A percentile compares a stretch with the other conserved stretches of the same genome.
These are phyloP conservation scores for Tapirus indicus DNA, from an alignment of 2,797 vertebrate genomes.

Conservation along the genomic window DNA sequence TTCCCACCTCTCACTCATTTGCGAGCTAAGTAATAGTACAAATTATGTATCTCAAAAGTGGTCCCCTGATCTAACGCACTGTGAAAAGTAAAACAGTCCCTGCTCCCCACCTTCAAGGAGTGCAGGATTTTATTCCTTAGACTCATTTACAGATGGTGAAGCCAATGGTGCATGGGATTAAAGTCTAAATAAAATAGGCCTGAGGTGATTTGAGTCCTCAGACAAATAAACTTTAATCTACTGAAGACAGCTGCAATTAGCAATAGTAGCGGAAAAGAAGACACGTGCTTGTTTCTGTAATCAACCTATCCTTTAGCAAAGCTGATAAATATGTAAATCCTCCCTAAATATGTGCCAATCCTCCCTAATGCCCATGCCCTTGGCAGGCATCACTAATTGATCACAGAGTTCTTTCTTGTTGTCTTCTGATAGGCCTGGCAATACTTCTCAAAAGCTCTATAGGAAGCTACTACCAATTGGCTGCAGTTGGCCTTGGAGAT, in stretches of 20 bases:
- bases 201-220: constrained; percentile 7
- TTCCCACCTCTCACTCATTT: background rate
- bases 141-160: constrained; percentile 21
- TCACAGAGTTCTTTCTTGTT: background rate
- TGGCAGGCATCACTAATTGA: background rate
- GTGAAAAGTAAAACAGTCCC: background rate
- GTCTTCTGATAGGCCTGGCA: background rate
- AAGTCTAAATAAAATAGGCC: constrained; percentile 20
- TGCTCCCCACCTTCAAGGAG: background rate
- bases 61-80: constrained; percentile 1
- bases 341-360: background rate
- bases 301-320: background rate
- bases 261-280: background rate
- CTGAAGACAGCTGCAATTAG: background rate
- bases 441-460: background rate
- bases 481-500: background rate
- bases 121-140: constrained; percentile 14
- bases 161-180: background rate
- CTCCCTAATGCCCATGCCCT: background rate
- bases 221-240: background rate
- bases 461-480: background rate
- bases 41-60: background rate
- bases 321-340: background rate
- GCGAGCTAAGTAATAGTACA: constrained; percentile 17
- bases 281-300: constrained; percentile 47